Base-by-base conservation (phyloP, 2,888 invertebrate species). In the Crepidodera aurea region DNA sequence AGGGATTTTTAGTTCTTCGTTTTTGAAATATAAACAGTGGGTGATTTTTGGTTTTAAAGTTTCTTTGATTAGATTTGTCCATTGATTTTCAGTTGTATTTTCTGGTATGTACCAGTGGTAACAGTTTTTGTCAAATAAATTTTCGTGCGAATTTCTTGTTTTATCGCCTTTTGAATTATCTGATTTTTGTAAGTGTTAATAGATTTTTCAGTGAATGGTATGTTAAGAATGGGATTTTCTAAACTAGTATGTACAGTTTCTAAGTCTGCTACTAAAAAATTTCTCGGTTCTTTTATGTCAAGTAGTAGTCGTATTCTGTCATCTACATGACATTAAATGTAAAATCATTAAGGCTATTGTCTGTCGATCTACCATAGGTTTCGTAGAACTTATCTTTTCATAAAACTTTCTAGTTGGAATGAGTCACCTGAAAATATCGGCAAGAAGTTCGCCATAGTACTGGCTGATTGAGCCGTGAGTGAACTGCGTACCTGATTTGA, bases 261-360 rank as follows among this genome's bases (percentile, higher is more conserved):
- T 44, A 19, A 44, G 15, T 44, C 44, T 44, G 40, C 7, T 40
- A 10, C 40, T 2, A 6, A 1, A 13, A 32, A 32, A n/a, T 40
- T 40, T n/a, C 8, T n/a, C 2, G 40, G 40, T 40, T 40, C 18
- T 40, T 13, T 40, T 5, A 7, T 40, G 15, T 32, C 22, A 10
- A 16, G 2, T n/a, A 25, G 8, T 10, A 27, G 6, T 34, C 34
- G n/a, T 2, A 10, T 12, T 34, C 13, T 34, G 2, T 34, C 34
- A 8, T 46, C 46, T 25, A 46, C 46, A 12, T 46, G 0, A 34
- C 58, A 46, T 32, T 58, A 32, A 58, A 58, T 7, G 19, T 27
- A 29, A 60, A 53, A 53, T 60, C 44, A 12, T 29, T 60, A 5
- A 60, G 15, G 1, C 42, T 39, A 53, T 51, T 51, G 25, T 44